These are phyloP conservation scores for Lottia gigantea DNA, from an alignment of 2,888 invertebrate genomes.

Conservation along the genomic window DNA sequence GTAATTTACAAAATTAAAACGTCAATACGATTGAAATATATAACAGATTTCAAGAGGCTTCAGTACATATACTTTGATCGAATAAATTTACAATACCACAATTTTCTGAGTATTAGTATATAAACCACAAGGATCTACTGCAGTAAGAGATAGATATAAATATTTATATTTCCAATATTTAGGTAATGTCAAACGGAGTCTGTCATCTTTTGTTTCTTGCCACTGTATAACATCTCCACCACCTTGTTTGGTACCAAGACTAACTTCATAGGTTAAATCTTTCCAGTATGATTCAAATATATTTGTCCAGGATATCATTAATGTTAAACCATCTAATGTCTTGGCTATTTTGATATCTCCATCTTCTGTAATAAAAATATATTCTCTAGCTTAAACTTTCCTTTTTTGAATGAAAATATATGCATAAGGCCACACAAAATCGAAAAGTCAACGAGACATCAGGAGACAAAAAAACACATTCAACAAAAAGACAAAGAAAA, in stretches of 20 bases:
- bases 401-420: too few species aligned
- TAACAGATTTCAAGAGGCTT: too few species aligned
- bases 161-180: neutral
- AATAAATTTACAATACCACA: neutral
- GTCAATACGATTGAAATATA: too few species aligned
- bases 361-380: too few species aligned
- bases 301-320: neutral
- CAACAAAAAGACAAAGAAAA: too few species aligned
- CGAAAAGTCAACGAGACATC: too few species aligned
- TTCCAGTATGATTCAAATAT: neutral
- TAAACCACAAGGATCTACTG: constrained; percentile 4
- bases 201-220: neutral
- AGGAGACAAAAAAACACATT: too few species aligned
- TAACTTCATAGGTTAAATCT: neutral
- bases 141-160: neutral
- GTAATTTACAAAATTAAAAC: too few species aligned
- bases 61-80: too few species aligned
- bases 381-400: too few species aligned
- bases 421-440: too few species aligned
- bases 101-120: neutral
- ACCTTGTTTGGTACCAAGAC: neutral
- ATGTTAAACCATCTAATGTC: neutral
- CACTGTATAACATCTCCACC: neutral
- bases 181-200: neutral
- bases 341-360: too few species aligned